These are phyloP conservation scores for Diorhabda elongata DNA, from an alignment of 1,140 invertebrate species.

Conservation along the genomic window DNA sequence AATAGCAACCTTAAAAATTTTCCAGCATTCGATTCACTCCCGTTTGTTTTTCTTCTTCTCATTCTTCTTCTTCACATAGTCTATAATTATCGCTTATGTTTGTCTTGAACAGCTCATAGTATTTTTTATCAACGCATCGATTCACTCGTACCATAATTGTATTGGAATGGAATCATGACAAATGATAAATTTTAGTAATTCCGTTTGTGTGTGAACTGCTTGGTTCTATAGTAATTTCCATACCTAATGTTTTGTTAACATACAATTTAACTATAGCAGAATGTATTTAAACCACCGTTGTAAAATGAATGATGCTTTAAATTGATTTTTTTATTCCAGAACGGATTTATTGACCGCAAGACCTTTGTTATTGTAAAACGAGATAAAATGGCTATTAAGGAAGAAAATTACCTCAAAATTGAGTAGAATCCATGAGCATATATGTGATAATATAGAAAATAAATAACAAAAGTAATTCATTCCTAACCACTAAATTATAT, in stretches of 20 bases:
- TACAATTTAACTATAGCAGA: slow-evolving; percentile 10
- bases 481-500: neutral
- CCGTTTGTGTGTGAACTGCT: neutral
- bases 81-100: no score
- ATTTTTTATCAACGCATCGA: no score
- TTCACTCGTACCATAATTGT: no score
- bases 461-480: neutral
- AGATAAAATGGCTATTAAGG: slow-evolving; percentile 1
- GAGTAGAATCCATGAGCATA: neutral
- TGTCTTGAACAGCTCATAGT: no score
- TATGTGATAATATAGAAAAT: slow-evolving; percentile 3
- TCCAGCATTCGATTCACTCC: no score
- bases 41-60: no score
- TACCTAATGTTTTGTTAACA: slow-evolving; percentile 7
- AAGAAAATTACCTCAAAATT: slow-evolving; percentile 3
- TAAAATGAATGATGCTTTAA: slow-evolving; percentile 5
- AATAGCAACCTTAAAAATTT: no score
- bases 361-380: slow-evolving; percentile 6
- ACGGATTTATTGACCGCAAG: slow-evolving; percentile 8
- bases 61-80: no score
- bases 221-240: slow-evolving; percentile 3
- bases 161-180: no score
- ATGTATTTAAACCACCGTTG: slow-evolving; percentile 9
- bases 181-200: no score
- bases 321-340: slow-evolving; percentile 1